Percentiles rank a stretch among this genome's conserved stretches.
These are phyloP conservation scores for Poecilus cupreus DNA, from an alignment of 2,888 invertebrate species.

Conservation along the genomic window DNA sequence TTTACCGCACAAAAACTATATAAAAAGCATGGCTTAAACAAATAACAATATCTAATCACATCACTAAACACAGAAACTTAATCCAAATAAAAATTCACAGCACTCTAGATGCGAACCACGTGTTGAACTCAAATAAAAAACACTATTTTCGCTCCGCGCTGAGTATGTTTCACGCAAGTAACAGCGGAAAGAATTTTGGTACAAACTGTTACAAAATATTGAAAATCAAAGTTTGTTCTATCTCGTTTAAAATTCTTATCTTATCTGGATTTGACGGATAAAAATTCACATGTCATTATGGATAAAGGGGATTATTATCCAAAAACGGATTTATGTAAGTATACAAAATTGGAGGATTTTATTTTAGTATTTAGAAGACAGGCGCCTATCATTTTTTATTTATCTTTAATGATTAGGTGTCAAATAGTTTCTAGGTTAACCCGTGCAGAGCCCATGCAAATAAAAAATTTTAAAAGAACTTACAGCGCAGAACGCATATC, in stretches of 20 bases:
- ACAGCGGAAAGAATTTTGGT: constrained; percentile 7
- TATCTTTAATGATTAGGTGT: background rate
- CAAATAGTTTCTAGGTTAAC: background rate
- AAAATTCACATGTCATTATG: constrained; percentile 36
- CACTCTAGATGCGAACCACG: background rate
- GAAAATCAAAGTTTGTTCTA: constrained; percentile 34
- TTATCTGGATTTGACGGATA: constrained; percentile 39
- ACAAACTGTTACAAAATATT: constrained; percentile 35
- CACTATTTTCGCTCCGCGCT: background rate
- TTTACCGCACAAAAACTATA: background rate
- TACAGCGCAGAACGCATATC: no score
- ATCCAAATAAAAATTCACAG: constrained; percentile 5
- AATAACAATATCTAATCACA: constrained; percentile 31
- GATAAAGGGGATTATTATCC: constrained; percentile 30
- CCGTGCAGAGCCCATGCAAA: background rate
- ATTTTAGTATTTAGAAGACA: background rate
- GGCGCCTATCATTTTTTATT: background rate
- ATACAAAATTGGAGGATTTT: background rate
- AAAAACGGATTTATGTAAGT: constrained; percentile 30
- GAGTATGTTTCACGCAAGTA: background rate
- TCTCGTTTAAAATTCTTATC: constrained; percentile 22
- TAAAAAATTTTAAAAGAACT: no score
- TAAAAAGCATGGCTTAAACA: background rate
- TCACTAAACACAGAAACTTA: background rate
- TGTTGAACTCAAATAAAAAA: background rate